Conservation (phyloP, 1,140 invertebrate genomes). For the Drosophila leontia region DNA sequence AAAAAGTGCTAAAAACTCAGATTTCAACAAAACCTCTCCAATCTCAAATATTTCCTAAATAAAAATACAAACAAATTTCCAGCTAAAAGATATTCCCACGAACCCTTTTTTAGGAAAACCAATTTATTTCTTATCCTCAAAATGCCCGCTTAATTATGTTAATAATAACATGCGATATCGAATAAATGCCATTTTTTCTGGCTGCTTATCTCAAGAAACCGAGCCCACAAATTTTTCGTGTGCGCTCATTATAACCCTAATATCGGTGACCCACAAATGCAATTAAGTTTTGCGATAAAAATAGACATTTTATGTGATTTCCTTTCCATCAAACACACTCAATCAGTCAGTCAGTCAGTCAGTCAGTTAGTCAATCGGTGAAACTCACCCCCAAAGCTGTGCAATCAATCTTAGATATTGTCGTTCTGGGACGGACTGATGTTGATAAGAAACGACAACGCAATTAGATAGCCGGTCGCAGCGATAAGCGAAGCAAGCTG, state of each 20-base stretch:
- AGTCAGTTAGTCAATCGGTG: slow-evolving; percentile 1
- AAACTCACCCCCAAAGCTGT: slow-evolving; percentile 37
- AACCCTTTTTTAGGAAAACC: not conserved
- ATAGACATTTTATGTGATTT: slow-evolving; percentile 80
- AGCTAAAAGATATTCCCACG: not conserved
- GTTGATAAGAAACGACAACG: slow-evolving; percentile 76
- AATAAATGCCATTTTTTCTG: slow-evolving; percentile 21
- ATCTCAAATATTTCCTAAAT: not conserved
- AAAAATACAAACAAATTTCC: no score
- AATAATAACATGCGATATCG: slow-evolving; percentile 24
- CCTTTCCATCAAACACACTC: slow-evolving; percentile 40
- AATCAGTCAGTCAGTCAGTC: slow-evolving; percentile 7
- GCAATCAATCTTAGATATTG: slow-evolving; percentile 81
- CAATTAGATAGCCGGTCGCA: slow-evolving; percentile 72
- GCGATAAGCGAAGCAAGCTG: slow-evolving; percentile 54
- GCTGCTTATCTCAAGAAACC: slow-evolving; percentile 33
- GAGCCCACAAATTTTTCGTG: slow-evolving; percentile 41
- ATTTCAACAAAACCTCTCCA: not conserved
- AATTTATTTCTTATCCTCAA: not conserved
- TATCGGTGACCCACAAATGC: slow-evolving; percentile 76
- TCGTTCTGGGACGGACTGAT: slow-evolving; percentile 53
- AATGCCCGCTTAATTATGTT: slow-evolving; percentile 26
- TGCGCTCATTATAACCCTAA: slow-evolving; percentile 60
- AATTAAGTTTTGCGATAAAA: slow-evolving; percentile 77
- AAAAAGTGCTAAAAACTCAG: not conserved